Conservation (phyloP, 2,797 vertebrate genomes). For the Octomys mimax region DNA sequence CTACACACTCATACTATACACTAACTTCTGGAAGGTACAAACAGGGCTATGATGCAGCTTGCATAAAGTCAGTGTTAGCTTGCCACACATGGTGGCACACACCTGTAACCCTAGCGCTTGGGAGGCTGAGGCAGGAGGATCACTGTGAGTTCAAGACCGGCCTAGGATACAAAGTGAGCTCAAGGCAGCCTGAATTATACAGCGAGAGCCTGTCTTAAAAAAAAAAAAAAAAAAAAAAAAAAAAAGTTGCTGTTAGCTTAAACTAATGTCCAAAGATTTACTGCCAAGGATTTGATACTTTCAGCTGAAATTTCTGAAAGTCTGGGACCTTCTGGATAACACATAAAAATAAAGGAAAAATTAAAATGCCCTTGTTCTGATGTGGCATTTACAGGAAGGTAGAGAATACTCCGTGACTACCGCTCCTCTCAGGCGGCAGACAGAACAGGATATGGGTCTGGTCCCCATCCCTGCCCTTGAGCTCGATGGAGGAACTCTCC, state of each 20-base stretch:
- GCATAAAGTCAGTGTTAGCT: background rate
- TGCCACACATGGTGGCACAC: background rate
- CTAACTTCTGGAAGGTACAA: background rate
- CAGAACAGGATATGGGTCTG: background rate
- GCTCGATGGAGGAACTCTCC: background rate
- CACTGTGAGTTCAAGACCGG: too few relatives aligned
- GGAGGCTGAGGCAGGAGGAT: too few relatives aligned
- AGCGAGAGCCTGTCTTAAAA: too few relatives aligned
- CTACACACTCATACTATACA: background rate
- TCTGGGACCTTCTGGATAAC: background rate
- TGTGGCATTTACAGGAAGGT: background rate
- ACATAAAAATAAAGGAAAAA: conserved; percentile 37
- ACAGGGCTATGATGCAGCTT: background rate
- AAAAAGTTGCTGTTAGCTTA: too few relatives aligned
- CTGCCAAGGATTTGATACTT: background rate
- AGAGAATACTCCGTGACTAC: background rate
- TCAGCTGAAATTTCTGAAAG: conserved; percentile 22
- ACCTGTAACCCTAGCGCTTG: too few relatives aligned
- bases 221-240: too few relatives aligned
- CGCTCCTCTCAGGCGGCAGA: background rate
- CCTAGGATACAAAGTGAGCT: too few relatives aligned
- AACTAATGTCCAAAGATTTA: conserved; percentile 5
- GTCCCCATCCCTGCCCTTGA: background rate
- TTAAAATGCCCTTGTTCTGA: conserved; percentile 28
- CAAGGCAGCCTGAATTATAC: too few relatives aligned